A percentile compares a stretch with the other conserved stretches of the same genome.
Evolutionary conservation across 2,113 vertebrate genomes (phyloP).

Genomic region (Polypterus bichir): DNA sequence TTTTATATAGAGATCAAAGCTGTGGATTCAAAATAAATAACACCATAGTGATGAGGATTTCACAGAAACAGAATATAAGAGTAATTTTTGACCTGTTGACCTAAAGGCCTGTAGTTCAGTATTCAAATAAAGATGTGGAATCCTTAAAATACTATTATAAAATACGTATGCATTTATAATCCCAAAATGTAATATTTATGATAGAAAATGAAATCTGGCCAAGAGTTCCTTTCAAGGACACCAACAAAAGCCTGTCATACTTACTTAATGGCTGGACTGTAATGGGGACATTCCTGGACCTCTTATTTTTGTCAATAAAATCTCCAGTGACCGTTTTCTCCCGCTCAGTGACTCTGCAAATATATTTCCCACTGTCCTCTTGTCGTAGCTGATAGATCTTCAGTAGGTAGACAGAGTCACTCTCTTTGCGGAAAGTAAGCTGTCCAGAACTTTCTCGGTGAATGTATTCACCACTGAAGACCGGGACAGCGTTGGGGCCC

Average conservation of each 20-base stretch:
- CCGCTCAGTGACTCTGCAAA: slow-evolving; percentile 85
- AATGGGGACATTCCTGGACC: slow-evolving; percentile 89
- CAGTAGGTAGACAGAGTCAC: slow-evolving; percentile 65
- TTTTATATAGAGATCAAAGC: no score
- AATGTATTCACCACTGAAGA: slow-evolving; percentile 73
- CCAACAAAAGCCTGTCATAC: slow-evolving; percentile 35
- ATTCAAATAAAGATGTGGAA: no score
- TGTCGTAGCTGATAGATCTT: slow-evolving; percentile 76
- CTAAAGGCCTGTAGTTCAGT: no score
- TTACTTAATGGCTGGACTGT: slow-evolving; percentile 78
- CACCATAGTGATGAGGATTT: no score
- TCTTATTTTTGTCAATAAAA: slow-evolving; percentile 88
- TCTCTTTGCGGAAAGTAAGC: slow-evolving; percentile 80
- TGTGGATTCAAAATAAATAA: no score
- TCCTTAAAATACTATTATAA: no score
- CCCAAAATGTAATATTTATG: no score
- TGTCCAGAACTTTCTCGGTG: slow-evolving; percentile 72
- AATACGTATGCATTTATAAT: no score
- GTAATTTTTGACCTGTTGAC: no score
- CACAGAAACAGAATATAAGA: no score
- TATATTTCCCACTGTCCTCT: slow-evolving; percentile 87
- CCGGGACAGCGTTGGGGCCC: slow-evolving; percentile 76
- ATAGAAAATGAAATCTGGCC: no score
- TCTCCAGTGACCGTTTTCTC: slow-evolving; percentile 82
- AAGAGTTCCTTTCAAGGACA: neutral